Percentiles rank a stretch among this genome's conserved stretches.
These are phyloP conservation scores for Sacculina carcini DNA, from an alignment of 2,888 invertebrate species.

Conservation along the genomic window DNA sequence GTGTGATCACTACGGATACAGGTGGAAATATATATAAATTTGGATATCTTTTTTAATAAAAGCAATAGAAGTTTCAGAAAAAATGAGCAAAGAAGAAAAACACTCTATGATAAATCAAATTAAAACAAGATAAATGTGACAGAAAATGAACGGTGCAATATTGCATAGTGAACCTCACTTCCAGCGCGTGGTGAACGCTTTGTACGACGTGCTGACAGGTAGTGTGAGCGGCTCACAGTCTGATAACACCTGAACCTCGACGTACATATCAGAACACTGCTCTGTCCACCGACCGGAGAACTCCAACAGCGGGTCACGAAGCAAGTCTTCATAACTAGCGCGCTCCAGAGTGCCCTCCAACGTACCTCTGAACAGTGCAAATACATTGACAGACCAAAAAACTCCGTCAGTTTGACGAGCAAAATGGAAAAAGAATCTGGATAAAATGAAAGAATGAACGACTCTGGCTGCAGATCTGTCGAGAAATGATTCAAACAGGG, in stretches of 20 bases:
- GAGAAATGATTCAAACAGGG: too few relatives aligned
- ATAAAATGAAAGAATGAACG: too few relatives aligned
- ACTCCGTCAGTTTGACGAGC: too few relatives aligned
- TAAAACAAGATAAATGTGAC: background rate
- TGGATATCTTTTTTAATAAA: too few relatives aligned
- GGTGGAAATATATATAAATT: too few relatives aligned
- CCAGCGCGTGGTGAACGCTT: slow-evolving; percentile 73
- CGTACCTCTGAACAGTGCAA: slow-evolving; percentile 77
- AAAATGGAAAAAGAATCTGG: too few relatives aligned
- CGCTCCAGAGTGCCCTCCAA: slow-evolving; percentile 67
- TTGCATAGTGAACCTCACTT: slow-evolving; percentile 33
- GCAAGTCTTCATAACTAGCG: slow-evolving; percentile 60
- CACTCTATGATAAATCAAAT: too few relatives aligned
- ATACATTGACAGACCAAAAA: too few relatives aligned
- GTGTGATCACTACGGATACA: too few relatives aligned
- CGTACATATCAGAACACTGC: slow-evolving; percentile 54
- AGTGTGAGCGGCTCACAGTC: slow-evolving; percentile 54
- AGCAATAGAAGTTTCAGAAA: too few relatives aligned
- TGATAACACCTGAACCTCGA: slow-evolving; percentile 46
- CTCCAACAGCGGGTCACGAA: slow-evolving; percentile 64
- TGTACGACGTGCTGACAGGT: slow-evolving; percentile 69
- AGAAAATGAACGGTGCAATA: background rate
- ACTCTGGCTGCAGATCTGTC: too few relatives aligned
- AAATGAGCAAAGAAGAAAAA: too few relatives aligned
- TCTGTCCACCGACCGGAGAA: slow-evolving; percentile 66